Percentiles rank a stretch among this genome's conserved stretches.
These are phyloP conservation scores for Cheilosia grossa DNA, from an alignment of 2,888 invertebrate genomes.

Conservation along the genomic window DNA sequence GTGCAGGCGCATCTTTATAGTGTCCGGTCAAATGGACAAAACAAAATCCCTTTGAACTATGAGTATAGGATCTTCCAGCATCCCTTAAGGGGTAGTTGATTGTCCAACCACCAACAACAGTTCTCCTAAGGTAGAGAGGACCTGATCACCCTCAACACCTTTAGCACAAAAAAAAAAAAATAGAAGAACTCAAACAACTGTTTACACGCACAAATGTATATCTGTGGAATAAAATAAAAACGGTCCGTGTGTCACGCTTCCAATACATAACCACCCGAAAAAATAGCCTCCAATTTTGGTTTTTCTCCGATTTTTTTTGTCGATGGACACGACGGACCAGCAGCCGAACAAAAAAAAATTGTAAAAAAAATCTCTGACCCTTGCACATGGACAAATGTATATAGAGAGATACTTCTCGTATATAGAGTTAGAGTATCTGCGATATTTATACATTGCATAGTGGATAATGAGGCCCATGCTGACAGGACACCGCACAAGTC, in stretches of 20 bases:
- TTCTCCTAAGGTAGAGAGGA: conserved; percentile 5
- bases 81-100: neutral
- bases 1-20: conserved; percentile 24
- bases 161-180: conserved; percentile 3
- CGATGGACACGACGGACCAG: conserved; percentile 41
- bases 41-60: conserved; percentile 11
- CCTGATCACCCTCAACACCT: conserved; percentile 28
- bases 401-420: neutral
- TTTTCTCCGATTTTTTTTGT: conserved; percentile 10
- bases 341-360: neutral
- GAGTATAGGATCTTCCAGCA: conserved; percentile 10
- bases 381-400: conserved; percentile 14
- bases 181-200: conserved; percentile 47
- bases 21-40: conserved; percentile 65
- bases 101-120: conserved; percentile 15
- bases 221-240: conserved; percentile 23
- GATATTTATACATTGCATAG: conserved; percentile 39
- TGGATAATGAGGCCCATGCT: conserved; percentile 58
- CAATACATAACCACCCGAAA: conserved; percentile 31
- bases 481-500: conserved; percentile 61
- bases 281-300: conserved; percentile 21
- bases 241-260: conserved; percentile 49
- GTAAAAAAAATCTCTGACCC: conserved; percentile 62
- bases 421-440: conserved; percentile 15
- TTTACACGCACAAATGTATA: conserved; percentile 27